Conservation (phyloP, 2,797 vertebrate genomes). For the Botia almorhae region DNA sequence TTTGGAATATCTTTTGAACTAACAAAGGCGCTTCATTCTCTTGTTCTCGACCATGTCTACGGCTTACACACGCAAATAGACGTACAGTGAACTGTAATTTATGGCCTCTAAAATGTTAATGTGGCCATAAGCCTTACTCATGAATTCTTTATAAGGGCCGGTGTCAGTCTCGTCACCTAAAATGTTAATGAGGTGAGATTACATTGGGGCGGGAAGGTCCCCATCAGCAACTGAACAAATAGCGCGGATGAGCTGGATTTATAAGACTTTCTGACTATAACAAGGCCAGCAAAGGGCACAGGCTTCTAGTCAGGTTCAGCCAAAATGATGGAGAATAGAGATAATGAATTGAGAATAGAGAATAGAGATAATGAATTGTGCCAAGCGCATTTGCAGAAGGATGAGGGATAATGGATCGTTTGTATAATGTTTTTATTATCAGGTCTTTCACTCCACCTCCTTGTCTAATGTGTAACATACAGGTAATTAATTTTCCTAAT, state of each 20-base stretch:
- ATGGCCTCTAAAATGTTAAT: constrained; percentile 84
- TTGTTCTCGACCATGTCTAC: not conserved
- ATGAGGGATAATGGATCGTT: constrained; percentile 59
- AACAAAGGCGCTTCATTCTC: not conserved
- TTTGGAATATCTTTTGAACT: not conserved
- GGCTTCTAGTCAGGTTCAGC: constrained; percentile 59
- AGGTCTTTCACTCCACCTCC: constrained; percentile 40
- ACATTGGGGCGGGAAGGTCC: constrained; percentile 67
- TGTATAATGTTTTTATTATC: constrained; percentile 43
- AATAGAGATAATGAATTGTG: constrained; percentile 65
- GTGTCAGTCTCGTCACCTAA: constrained; percentile 77
- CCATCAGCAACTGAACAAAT: constrained; percentile 71
- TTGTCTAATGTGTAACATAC: constrained; percentile 39
- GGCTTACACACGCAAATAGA: constrained; percentile 51
- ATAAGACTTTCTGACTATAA: constrained; percentile 64
- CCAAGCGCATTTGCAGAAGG: constrained; percentile 61
- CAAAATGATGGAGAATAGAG: constrained; percentile 50
- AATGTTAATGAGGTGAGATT: constrained; percentile 84
- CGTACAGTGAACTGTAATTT: constrained; percentile 71
- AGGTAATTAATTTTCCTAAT: constrained; percentile 45
- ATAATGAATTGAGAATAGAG: constrained; percentile 63
- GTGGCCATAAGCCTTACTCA: constrained; percentile 76
- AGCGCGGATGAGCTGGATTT: constrained; percentile 72
- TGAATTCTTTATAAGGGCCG: constrained; percentile 80
- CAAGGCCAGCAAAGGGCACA: constrained; percentile 65